These are phyloP conservation scores for Drosophila simulans DNA, from an alignment of 1,140 invertebrate genomes.

Conservation along the genomic window DNA sequence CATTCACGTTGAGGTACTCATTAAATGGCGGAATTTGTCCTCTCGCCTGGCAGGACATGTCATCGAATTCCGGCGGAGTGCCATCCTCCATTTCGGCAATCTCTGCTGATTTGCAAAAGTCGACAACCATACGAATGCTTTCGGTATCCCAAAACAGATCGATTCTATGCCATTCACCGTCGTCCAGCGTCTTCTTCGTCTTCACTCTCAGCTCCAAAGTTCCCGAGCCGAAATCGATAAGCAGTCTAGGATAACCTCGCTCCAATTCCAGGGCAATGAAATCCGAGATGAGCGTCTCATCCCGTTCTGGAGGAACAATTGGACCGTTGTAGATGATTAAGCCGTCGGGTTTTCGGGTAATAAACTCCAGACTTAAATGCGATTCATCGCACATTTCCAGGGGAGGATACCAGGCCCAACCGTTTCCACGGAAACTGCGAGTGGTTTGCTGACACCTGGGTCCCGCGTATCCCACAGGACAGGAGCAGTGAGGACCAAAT, in stretches of 20 bases:
- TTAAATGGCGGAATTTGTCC: constrained; percentile 97
- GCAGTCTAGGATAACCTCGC: constrained; percentile 93
- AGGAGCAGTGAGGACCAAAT: constrained; percentile 94
- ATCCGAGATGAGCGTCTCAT: constrained; percentile 95
- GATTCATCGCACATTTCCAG: constrained; percentile 98
- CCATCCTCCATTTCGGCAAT: constrained; percentile 95
- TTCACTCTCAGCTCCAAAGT: constrained; percentile 95
- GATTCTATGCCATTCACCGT: constrained; percentile 98
- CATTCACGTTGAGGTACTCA: constrained; percentile 98
- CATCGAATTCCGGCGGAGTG: constrained; percentile 93
- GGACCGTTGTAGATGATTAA: constrained; percentile 98
- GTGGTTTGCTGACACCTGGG: constrained; percentile 98
- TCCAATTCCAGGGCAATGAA: constrained; percentile 97
- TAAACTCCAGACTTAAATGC: constrained; percentile 97
- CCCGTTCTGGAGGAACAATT: constrained; percentile 94
- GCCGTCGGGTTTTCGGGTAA: constrained; percentile 95
- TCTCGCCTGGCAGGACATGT: constrained; percentile 93
- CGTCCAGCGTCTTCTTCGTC: constrained; percentile 93
- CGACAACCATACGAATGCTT: constrained; percentile 95
- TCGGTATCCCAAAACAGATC: constrained; percentile 98
- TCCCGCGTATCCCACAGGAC: constrained; percentile 95
- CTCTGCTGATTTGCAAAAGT: constrained; percentile 94
- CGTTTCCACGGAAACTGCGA: constrained; percentile 95
- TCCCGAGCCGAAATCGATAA: constrained; percentile 98
- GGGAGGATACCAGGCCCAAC: constrained; percentile 98